These are phyloP conservation scores for Eudasyphora cyanicolor DNA, from an alignment of 2,888 invertebrate genomes.

Conservation along the genomic window DNA sequence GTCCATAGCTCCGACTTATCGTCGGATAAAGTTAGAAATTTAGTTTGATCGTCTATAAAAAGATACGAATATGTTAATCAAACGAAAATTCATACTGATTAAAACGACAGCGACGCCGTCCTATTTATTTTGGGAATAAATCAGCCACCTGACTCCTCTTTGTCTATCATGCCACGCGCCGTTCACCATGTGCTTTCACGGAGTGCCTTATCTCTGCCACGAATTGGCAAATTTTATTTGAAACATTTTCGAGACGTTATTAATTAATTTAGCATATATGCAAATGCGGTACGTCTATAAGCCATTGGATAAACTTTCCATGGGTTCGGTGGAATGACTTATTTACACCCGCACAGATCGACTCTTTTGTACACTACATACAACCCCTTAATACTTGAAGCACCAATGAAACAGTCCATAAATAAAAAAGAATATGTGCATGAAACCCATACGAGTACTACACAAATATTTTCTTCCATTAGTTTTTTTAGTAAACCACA, in stretches of 20 bases:
- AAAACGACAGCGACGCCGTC: slow-evolving; percentile 43
- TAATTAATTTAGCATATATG: slow-evolving; percentile 57
- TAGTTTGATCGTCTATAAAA: neutral
- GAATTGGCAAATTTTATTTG: slow-evolving; percentile 23
- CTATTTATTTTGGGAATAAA: slow-evolving; percentile 34
- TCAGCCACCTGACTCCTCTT: slow-evolving; percentile 19
- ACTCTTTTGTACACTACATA: too few species aligned
- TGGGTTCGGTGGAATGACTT: too few species aligned
- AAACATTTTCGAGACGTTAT: slow-evolving; percentile 58
- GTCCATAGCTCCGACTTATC: neutral
- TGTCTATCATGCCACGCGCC: slow-evolving; percentile 33
- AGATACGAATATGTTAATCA: neutral
- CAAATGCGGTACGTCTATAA: neutral
- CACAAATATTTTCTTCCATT: too few species aligned
- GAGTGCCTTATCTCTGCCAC: too few species aligned
- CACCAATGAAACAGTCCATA: too few species aligned
- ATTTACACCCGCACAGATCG: too few species aligned
- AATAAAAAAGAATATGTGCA: too few species aligned
- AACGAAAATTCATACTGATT: neutral
- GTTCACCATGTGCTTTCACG: slow-evolving; percentile 8
- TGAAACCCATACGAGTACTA: too few species aligned
- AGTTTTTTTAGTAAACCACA: neutral
- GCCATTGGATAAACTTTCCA: neutral
- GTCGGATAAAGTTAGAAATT: neutral
- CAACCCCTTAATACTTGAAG: too few species aligned